phyloP scores from a whole-genome alignment of 1,140 invertebrate species.

The Drosophila murphyi region DNA sequence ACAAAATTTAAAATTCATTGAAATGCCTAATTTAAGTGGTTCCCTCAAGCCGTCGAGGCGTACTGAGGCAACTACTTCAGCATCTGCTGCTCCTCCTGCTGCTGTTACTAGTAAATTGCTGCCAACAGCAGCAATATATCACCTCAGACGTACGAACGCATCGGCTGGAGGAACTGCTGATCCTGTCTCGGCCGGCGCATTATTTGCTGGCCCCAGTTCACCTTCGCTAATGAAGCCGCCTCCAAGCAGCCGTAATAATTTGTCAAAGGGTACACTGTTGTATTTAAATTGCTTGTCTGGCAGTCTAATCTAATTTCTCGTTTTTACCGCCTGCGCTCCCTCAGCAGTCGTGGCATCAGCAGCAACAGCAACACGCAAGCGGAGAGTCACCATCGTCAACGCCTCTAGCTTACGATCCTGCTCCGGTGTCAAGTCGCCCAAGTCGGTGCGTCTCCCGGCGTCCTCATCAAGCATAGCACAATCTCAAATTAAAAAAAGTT shows the following conservation, averaged over 20 bases:
- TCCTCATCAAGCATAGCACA: constrained; percentile 25
- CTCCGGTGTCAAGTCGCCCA: constrained; percentile 7
- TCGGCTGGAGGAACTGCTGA: background rate
- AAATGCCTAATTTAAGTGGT: constrained; percentile 36
- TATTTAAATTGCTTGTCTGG: constrained; percentile 32
- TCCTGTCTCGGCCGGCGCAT: constrained; percentile 26
- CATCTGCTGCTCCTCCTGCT: background rate
- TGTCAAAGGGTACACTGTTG: constrained; percentile 53
- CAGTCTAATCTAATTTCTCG: constrained; percentile 52
- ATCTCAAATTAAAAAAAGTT: constrained; percentile 46
- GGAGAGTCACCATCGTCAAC: background rate
- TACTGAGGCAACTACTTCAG: background rate
- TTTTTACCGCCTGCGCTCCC: constrained; percentile 2
- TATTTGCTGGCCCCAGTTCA: background rate
- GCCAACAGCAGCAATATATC: background rate
- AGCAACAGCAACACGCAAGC: constrained; percentile 13
- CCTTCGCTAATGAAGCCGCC: background rate
- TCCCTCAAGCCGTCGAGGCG: constrained; percentile 9
- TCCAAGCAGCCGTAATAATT: constrained; percentile 6
- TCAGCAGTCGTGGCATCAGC: constrained; percentile 34
- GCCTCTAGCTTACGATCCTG: constrained; percentile 5
- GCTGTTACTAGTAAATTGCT: background rate
- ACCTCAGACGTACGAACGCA: constrained; percentile 10
- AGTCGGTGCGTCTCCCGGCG: constrained; percentile 23
- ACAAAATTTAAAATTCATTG: constrained; percentile 37